These are phyloP conservation scores for Climacteris rufus DNA, from an alignment of 2,113 vertebrate species.

Conservation along the genomic window DNA sequence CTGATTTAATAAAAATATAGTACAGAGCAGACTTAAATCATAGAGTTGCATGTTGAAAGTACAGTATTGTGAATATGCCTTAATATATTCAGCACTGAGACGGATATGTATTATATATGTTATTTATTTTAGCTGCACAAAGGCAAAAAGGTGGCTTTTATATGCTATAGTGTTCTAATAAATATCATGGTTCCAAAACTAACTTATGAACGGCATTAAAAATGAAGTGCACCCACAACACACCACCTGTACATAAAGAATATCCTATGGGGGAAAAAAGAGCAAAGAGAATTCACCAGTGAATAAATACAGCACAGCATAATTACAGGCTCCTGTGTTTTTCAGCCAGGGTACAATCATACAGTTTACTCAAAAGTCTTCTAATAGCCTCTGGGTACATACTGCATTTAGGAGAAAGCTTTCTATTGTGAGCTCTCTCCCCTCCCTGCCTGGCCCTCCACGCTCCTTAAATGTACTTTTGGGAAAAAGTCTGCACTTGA, in stretches of 20 bases:
- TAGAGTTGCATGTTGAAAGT: not conserved
- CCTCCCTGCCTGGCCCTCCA: not conserved
- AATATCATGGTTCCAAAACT: constrained; percentile 38
- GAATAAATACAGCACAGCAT: constrained; percentile 48
- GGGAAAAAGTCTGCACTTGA: constrained; percentile 16
- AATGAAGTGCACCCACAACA: constrained; percentile 53
- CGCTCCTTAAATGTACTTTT: not conserved
- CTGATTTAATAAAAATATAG: constrained; percentile 38
- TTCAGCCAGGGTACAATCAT: constrained; percentile 26
- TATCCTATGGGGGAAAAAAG: not conserved
- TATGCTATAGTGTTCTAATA: constrained; percentile 39
- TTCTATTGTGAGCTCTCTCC: not conserved
- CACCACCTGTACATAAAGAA: constrained; percentile 32
- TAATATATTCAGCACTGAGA: constrained; percentile 37
- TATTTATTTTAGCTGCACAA: constrained; percentile 66
- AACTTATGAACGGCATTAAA: constrained; percentile 57
- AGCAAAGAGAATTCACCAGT: constrained; percentile 34
- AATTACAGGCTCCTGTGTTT: constrained; percentile 41
- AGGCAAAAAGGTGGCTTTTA: constrained; percentile 62
- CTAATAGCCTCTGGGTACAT: constrained; percentile 42
- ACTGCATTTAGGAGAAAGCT: constrained; percentile 17
- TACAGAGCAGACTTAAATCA: constrained; percentile 33
- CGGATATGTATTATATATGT: constrained; percentile 46
- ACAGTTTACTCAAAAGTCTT: constrained; percentile 42
- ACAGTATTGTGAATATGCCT: not conserved